Conservation (phyloP, 2,888 invertebrate genomes). For the Aleiodes testaceus region DNA sequence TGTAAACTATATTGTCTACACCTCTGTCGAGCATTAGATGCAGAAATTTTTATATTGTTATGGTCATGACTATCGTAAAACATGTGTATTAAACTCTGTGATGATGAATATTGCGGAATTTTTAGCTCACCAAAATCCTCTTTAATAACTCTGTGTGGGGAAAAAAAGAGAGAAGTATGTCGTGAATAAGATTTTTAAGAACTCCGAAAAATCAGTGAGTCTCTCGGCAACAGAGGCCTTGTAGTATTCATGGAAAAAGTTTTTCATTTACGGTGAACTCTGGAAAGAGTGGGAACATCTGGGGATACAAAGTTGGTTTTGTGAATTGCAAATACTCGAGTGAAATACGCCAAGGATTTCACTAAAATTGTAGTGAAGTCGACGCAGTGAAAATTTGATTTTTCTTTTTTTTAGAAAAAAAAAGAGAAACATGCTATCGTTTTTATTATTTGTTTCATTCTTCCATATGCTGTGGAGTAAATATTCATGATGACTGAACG, state of each 20-base stretch:
- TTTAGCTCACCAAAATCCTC: no score
- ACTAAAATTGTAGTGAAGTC: neutral
- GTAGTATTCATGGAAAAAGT: slow-evolving; percentile 67
- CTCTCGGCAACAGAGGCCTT: slow-evolving; percentile 49
- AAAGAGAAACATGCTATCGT: no score
- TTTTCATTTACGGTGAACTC: slow-evolving; percentile 60
- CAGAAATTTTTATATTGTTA: no score
- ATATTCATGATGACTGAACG: no score
- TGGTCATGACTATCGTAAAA: no score
- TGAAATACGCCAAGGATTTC: neutral
- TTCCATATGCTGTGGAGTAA: neutral
- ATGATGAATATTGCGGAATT: no score
- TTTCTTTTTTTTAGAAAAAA: no score
- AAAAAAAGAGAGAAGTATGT: neutral
- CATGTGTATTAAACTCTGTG: no score
- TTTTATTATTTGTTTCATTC: slow-evolving; percentile 1
- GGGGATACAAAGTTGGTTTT: slow-evolving; percentile 1
- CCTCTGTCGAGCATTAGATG: no score
- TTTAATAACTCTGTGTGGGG: neutral
- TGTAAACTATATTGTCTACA: no score
- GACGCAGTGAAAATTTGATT: neutral
- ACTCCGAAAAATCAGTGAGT: slow-evolving; percentile 57
- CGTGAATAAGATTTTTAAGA: slow-evolving; percentile 6
- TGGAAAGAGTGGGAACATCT: slow-evolving; percentile 12
- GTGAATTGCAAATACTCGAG: neutral